Base-by-base conservation (phyloP, 2,113 vertebrate species). In the Onychostruthus taczanowskii region DNA sequence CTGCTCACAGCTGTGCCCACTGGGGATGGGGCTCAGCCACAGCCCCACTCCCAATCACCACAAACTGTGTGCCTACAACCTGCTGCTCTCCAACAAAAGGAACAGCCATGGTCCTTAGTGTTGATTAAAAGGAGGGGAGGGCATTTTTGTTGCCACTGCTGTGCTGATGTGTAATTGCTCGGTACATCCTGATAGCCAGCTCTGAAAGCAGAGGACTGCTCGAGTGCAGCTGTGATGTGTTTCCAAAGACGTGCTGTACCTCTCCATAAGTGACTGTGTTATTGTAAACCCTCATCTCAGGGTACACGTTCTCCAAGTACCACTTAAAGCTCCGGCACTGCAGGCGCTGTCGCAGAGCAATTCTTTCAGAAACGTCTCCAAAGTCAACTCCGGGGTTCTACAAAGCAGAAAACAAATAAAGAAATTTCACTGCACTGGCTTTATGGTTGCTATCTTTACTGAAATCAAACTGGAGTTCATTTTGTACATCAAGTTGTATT, bases 331-430 rank as follows among this genome's bases (percentile, higher is more conserved):
- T 99, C 73, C 97, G 98, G 95, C 99, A 99, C 37, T 99, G 99
- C 84, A 99, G 97, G 76, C 98, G 98, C 95, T 98, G 98, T 37
- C 99, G 98, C 77, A 99, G 97, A 68, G 99, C 99, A 84, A 98
- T 96, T 56, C 99, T 98, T 95, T 99, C 99, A 0, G 99, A 99
- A 77, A 99, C 99, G 1, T 99, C 99, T 61, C 99, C 99, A 5
- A 99, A 99, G 97, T 99, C 99, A 77, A 99, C 99, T 3, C 99
- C 99, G 0, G 99, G 99, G 97, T 99, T 99, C 99, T 99, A 97
- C 27, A 37, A 83, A 93, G 67, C 41, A 77, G 21, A 58, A 75
- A 70, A 41, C 6, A 7, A 79, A 83, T 18, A 55, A 33, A 86
- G 72, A 94, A 69, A 85, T 87, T 59, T 87, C 77, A 88, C 49